Evolutionary conservation across 2,888 invertebrate genomes (phyloP).

Genomic region (Tolmerus cingulatus): DNA sequence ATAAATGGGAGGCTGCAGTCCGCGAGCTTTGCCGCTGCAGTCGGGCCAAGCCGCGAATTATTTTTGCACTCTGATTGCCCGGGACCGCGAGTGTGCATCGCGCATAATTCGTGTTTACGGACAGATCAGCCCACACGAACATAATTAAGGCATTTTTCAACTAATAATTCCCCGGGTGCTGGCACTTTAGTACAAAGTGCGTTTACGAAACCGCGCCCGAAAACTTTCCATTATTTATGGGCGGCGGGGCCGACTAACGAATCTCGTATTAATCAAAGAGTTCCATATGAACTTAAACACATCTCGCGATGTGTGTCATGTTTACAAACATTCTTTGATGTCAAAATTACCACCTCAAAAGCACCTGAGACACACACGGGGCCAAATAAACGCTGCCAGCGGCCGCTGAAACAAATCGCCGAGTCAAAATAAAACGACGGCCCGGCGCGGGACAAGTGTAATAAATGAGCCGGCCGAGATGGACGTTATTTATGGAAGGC

Average conservation of each 20-base stretch:
- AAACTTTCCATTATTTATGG: constrained; percentile 30
- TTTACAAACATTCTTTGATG: constrained; percentile 44
- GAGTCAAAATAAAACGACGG: constrained; percentile 37
- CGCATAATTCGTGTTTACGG: neutral
- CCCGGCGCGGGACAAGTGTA: constrained; percentile 35
- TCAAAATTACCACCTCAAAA: constrained; percentile 38
- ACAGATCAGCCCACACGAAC: neutral
- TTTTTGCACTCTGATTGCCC: neutral
- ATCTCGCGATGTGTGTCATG: constrained; percentile 40
- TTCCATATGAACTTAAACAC: constrained; percentile 40
- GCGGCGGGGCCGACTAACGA: neutral
- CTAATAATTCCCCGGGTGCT: constrained; percentile 12
- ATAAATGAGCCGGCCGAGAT: constrained; percentile 37
- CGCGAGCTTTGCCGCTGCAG: neutral
- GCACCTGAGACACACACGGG: constrained; percentile 33
- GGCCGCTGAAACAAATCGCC: constrained; percentile 36
- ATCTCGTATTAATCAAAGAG: constrained; percentile 35
- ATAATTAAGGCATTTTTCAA: constrained; percentile 19
- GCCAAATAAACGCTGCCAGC: constrained; percentile 11
- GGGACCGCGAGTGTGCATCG: neutral
- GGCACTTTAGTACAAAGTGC: neutral
- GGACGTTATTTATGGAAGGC: constrained; percentile 55
- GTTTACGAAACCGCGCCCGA: constrained; percentile 1
- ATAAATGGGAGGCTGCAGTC: neutral
- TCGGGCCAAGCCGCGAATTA: neutral